phyloP scores from a whole-genome alignment of 2,113 vertebrate species.

The Neolamprologus devosi region DNA sequence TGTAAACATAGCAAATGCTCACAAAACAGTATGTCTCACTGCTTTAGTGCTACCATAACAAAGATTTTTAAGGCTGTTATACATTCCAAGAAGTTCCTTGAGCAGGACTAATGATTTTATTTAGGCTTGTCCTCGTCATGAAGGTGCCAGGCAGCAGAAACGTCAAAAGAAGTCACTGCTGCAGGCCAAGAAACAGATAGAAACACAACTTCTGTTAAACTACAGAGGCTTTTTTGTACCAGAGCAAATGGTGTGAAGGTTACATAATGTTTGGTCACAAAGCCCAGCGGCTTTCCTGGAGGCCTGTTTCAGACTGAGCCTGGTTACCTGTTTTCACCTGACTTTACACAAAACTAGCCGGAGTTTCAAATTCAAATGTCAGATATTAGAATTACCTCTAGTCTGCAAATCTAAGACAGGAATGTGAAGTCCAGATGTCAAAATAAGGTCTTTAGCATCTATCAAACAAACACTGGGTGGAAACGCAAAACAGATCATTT shows the following conservation, averaged over 20 bases:
- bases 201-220: not conserved
- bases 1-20: accelerated
- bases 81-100: not conserved
- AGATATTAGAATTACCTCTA: not conserved
- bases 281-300: not conserved
- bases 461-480: not conserved
- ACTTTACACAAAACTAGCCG: not conserved
- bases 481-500: accelerated
- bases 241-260: not conserved
- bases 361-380: not conserved
- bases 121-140: not conserved
- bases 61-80: not conserved
- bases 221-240: not conserved
- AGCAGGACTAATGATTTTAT: not conserved
- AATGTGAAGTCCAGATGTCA: not conserved
- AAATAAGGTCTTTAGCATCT: not conserved
- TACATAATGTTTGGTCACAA: not conserved
- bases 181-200: not conserved
- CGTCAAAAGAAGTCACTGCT: not conserved
- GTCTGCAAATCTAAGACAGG: not conserved
- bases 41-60: not conserved
- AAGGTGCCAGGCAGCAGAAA: not conserved
- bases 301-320: not conserved
- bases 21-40: not conserved
- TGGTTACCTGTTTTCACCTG: not conserved